Conservation (phyloP, 2,888 invertebrate species). For the Zygogramma bicolorata region DNA sequence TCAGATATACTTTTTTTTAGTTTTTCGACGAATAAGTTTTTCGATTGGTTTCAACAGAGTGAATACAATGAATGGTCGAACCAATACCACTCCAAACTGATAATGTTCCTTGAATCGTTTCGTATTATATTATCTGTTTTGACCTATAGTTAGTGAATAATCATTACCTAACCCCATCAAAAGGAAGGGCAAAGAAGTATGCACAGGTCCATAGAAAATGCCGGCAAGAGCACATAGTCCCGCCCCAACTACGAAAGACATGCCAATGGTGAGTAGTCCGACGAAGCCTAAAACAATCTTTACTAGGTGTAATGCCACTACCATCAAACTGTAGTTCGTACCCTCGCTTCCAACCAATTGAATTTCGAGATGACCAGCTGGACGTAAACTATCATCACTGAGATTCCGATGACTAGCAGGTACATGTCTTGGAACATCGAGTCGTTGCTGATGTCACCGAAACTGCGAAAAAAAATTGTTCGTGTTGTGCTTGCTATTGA, state of each 20-base stretch:
- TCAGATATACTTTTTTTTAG: too few species aligned
- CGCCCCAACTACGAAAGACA: constrained; percentile 79
- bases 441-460: constrained; percentile 79
- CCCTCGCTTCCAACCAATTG: constrained; percentile 81
- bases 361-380: constrained; percentile 79
- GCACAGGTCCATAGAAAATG: constrained; percentile 83
- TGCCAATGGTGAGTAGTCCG: constrained; percentile 79
- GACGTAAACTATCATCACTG: constrained; percentile 81
- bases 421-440: constrained; percentile 81
- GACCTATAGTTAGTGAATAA: too few species aligned
- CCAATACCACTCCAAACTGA: too few species aligned
- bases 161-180: constrained; percentile 77
- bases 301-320: constrained; percentile 46
- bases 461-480: constrained; percentile 67
- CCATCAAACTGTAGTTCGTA: constrained; percentile 58
- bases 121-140: too few species aligned
- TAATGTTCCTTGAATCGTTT: too few species aligned
- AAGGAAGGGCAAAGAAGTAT: constrained; percentile 84
- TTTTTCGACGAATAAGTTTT: too few species aligned
- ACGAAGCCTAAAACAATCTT: constrained; percentile 76
- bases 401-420: constrained; percentile 76
- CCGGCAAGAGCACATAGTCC: constrained; percentile 80
- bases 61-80: too few species aligned
- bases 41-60: too few species aligned
- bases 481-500: neutral